phyloP scores from a whole-genome alignment of 2,797 vertebrate genomes.

The Ciconia nigra region DNA sequence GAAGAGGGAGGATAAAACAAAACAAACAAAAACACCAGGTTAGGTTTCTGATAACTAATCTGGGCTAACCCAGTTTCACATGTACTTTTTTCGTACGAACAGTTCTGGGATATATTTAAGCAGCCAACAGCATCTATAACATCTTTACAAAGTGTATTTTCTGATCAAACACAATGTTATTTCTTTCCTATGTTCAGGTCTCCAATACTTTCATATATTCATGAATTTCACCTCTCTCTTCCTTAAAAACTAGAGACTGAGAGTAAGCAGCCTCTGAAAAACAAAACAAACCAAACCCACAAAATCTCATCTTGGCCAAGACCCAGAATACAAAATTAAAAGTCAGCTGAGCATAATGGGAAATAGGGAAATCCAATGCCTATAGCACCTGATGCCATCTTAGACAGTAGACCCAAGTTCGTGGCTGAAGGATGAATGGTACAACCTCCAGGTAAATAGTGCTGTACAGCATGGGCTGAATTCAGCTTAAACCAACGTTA shows the following conservation, averaged over 20 bases:
- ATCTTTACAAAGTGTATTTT: not conserved
- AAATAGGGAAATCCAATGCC: not conserved
- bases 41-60: not conserved
- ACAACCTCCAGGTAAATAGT: not conserved
- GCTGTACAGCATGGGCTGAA: not conserved
- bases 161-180: not conserved
- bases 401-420: not conserved
- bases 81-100: not conserved
- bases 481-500: not conserved
- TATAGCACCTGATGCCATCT: not conserved
- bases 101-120: not conserved
- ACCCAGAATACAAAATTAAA: not conserved
- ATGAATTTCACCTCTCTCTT: not conserved
- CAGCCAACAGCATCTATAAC: not conserved
- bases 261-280: not conserved
- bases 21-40: not conserved
- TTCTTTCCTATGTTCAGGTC: not conserved
- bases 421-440: not conserved
- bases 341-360: not conserved
- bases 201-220: not conserved
- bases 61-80: not conserved
- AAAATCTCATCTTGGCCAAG: not conserved
- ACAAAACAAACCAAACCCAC: not conserved
- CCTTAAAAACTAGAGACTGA: not conserved
- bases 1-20: not conserved